phyloP scores from a whole-genome alignment of 2,888 invertebrate species.

The Acleris laterana region DNA sequence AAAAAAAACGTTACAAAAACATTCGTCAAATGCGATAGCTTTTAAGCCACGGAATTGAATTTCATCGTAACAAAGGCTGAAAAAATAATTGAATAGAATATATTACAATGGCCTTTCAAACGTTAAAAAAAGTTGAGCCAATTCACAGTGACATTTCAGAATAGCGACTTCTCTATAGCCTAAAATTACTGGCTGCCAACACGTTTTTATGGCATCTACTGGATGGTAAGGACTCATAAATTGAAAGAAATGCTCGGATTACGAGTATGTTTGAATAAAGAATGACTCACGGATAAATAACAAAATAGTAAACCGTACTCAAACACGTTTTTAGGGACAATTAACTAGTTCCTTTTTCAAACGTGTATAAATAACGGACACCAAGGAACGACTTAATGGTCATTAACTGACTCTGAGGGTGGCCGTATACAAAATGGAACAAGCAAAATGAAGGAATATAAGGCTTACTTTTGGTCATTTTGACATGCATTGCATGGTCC shows the following conservation, averaged over 20 bases:
- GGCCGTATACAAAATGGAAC: too few relatives aligned
- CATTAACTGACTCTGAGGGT: too few relatives aligned
- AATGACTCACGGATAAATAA: too few relatives aligned
- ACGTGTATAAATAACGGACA: too few relatives aligned
- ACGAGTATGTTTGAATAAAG: background rate
- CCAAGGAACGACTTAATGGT: too few relatives aligned
- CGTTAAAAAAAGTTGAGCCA: constrained; percentile 21
- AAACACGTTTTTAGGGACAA: too few relatives aligned
- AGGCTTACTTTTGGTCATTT: too few relatives aligned
- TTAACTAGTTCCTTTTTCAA: too few relatives aligned
- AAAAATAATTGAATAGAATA: constrained; percentile 35
- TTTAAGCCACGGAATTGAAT: constrained; percentile 26
- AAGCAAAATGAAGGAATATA: too few relatives aligned
- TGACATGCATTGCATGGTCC: too few relatives aligned
- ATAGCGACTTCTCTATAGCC: background rate
- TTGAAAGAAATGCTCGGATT: background rate
- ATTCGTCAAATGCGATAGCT: constrained; percentile 24
- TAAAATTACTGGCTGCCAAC: constrained; percentile 2
- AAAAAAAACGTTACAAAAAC: constrained; percentile 11
- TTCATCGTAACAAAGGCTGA: constrained; percentile 13
- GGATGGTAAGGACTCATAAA: background rate
- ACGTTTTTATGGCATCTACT: background rate
- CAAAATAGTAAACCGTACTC: too few relatives aligned
- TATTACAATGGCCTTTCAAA: constrained; percentile 23
- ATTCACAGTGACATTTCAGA: constrained; percentile 24